These are phyloP conservation scores for Taeniopygia guttata DNA, from an alignment of 2,797 vertebrate genomes.

Conservation along the genomic window DNA sequence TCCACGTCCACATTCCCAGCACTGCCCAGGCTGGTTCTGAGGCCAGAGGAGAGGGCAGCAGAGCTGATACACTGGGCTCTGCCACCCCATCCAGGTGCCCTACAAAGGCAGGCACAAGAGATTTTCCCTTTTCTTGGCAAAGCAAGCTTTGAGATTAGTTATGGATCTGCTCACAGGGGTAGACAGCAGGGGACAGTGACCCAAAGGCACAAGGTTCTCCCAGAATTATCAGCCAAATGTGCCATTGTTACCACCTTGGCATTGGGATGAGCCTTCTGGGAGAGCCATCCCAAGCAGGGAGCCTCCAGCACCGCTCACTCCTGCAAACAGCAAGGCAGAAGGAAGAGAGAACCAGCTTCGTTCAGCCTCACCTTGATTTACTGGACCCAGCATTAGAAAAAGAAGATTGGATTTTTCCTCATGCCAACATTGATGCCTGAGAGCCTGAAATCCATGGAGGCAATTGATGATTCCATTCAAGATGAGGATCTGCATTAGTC, in stretches of 20 bases:
- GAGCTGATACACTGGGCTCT: background rate
- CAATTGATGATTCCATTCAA: background rate
- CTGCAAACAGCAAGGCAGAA: background rate
- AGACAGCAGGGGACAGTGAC: background rate
- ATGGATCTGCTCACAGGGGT: background rate
- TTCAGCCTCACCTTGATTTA: background rate
- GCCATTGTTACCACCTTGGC: background rate
- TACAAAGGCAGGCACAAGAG: background rate
- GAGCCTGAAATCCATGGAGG: background rate
- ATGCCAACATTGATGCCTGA: background rate
- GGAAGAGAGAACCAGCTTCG: background rate
- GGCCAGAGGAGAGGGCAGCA: background rate
- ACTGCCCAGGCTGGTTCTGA: background rate
- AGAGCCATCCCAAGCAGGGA: background rate
- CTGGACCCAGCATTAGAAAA: background rate
- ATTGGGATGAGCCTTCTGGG: background rate
- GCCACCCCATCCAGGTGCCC: background rate
- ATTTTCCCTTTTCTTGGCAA: background rate
- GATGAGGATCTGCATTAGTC: background rate
- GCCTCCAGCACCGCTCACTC: background rate
- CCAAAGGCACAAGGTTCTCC: background rate
- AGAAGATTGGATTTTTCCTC: background rate
- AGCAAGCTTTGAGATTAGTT: background rate
- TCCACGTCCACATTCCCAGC: background rate
- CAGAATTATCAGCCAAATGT: fast-evolving